These are phyloP conservation scores for Octomys mimax DNA, from an alignment of 2,797 vertebrate genomes.

Conservation along the genomic window DNA sequence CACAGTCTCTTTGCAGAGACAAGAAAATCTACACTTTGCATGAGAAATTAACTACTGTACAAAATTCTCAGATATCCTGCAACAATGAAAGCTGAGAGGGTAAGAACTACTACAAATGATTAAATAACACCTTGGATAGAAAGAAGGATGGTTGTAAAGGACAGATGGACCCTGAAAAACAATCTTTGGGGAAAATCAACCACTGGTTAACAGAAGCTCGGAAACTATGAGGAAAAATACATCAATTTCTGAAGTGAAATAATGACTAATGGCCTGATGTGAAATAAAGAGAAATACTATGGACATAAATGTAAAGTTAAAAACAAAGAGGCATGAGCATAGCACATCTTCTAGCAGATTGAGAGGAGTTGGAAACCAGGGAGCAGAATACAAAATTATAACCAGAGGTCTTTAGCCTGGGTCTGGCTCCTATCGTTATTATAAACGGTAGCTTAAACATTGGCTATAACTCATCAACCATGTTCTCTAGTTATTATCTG, in stretches of 20 bases:
- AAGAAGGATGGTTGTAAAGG: background rate
- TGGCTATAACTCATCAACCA: background rate
- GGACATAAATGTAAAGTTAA: background rate
- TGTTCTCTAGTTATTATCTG: background rate
- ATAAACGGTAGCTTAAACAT: background rate
- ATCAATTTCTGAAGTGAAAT: background rate
- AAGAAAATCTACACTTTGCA: background rate
- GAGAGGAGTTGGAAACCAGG: background rate
- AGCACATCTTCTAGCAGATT: background rate
- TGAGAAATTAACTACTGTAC: background rate
- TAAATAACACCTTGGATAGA: background rate
- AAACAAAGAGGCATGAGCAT: background rate
- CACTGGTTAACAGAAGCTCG: background rate
- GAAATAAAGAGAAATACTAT: background rate
- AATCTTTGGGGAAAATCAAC: background rate
- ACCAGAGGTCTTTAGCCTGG: no score
- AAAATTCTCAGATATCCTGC: background rate
- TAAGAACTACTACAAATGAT: background rate
- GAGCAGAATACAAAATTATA: background rate
- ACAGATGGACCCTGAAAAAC: background rate
- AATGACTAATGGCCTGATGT: background rate
- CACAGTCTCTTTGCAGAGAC: background rate
- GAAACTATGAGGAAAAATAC: background rate
- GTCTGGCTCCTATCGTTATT: background rate
- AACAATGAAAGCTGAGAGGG: background rate